Percentiles rank a stretch among this genome's conserved stretches.
Evolutionary conservation across 2,888 invertebrate species (phyloP).

Genomic region (Pimpla rufipes): DNA sequence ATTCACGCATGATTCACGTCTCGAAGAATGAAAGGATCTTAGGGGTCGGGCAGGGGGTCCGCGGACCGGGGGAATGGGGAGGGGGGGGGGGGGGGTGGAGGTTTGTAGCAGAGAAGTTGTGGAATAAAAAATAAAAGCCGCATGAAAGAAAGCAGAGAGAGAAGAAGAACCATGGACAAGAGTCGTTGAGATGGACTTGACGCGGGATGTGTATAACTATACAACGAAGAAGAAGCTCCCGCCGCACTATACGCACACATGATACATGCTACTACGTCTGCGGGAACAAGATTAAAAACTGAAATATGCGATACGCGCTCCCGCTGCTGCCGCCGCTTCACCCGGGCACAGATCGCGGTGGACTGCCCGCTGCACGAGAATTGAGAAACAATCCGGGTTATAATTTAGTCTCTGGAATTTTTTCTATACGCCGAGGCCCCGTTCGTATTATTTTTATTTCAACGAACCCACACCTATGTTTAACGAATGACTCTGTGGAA

Average conservation of each 20-base stretch:
- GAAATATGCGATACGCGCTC: conserved; percentile 63
- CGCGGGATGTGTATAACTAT: conserved; percentile 54
- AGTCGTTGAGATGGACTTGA: conserved; percentile 66
- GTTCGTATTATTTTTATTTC: conserved; percentile 18
- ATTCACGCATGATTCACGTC: conserved; percentile 70
- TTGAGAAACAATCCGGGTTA: conserved; percentile 63
- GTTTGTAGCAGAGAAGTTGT: conserved; percentile 25
- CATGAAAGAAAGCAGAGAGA: conserved; percentile 48
- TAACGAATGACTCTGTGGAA: conserved; percentile 8
- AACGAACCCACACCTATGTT: conserved; percentile 28
- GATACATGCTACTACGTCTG: conserved; percentile 21
- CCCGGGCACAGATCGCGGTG: conserved; percentile 35
- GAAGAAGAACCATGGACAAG: conserved; percentile 45
- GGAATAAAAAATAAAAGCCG: conserved; percentile 32
- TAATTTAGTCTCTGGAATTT: conserved; percentile 63
- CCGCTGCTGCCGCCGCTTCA: conserved; percentile 57
- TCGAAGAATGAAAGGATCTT: conserved; percentile 59
- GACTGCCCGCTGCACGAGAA: conserved; percentile 61
- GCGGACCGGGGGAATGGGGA: no score
- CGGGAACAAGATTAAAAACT: conserved; percentile 65
- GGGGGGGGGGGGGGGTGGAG: conserved; percentile 10
- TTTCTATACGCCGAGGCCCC: conserved; percentile 11
- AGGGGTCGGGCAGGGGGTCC: conserved; percentile 22
- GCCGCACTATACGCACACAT: conserved; percentile 33
- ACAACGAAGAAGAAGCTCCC: conserved; percentile 22